Evolutionary conservation across 2,113 vertebrate species (phyloP).

Genomic region (Carettochelys insculpta): DNA sequence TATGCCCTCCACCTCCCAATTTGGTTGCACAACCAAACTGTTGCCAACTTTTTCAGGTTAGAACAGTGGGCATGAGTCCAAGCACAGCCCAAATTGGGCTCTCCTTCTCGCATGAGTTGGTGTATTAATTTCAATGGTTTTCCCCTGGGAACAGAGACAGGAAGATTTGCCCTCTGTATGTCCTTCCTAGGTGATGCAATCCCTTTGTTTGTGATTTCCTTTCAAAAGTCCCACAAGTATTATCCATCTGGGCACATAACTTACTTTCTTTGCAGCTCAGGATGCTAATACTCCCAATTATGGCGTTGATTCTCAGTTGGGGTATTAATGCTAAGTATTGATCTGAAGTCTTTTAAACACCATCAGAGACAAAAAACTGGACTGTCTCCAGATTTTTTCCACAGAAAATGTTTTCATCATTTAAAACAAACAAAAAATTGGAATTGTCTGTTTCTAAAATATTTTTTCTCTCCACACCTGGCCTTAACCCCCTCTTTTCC

Average conservation of each 20-base stretch:
- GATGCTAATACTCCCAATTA: constrained; percentile 28
- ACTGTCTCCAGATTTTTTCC: constrained; percentile 11
- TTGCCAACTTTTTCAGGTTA: not conserved
- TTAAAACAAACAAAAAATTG: not conserved
- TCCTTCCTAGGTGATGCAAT: constrained; percentile 46
- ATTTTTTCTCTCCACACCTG: not conserved
- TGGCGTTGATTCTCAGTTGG: constrained; percentile 54
- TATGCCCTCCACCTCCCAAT: not conserved
- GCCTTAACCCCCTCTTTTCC: not conserved
- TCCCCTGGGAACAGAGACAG: not conserved
- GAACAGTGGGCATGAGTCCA: not conserved
- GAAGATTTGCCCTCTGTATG: not conserved
- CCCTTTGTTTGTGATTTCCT: constrained; percentile 50
- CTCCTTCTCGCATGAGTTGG: not conserved
- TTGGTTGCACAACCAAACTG: not conserved
- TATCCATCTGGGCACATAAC: not conserved
- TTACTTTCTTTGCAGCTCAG: constrained; percentile 22
- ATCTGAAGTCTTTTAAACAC: constrained; percentile 49
- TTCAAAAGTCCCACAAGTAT: not conserved
- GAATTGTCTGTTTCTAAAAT: not conserved
- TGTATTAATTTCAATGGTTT: not conserved
- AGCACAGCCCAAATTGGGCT: not conserved
- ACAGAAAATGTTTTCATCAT: not conserved
- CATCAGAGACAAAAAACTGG: constrained; percentile 19
- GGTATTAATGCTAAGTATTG: constrained; percentile 57